Base-by-base conservation (phyloP, 1,140 invertebrate genomes). In the Drosophila oshimai region DNA sequence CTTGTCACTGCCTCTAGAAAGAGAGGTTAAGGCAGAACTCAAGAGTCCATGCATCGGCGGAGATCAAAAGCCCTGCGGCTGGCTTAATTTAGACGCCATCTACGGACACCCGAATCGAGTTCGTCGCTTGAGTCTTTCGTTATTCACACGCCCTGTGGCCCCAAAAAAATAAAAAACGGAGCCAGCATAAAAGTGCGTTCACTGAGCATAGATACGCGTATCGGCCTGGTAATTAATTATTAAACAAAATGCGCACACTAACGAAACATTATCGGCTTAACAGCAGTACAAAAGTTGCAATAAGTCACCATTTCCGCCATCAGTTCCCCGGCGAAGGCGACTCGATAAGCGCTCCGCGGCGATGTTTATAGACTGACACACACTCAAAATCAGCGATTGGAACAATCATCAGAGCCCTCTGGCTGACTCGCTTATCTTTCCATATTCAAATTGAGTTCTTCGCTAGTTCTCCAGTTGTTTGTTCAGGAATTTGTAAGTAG, bases 261-360 rank as follows among this genome's bases (percentile, higher is more conserved):
- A 28, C 22, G 41, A 28, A 31, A 18, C 15, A 39, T 34, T 65
- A 64, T 62, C 71, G 24, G 31, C 28, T 50, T 12, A n/a, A 18
- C 44, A 57, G 24, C 46, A 53, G 55, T 41, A 49, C 41, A 39
- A 64, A 37, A 55, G 47, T 67, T 51, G 67, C 76, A 81, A 87
- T 88, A 87, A 73, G 51, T 70, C 77, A 81, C 73, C 81, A 87
- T 70, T 87, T 87, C 81, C 81, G 81, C 83, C 83, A 74, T 87
- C 77, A 87, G 79, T 53, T 67, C 41, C 60, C 46, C 57, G 58
- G 41, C 42, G 12, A 46, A 29, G 29, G 22, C 29, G 24, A 9
- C 37, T 44, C 60, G 80, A 86, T 86, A 86, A 80, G 65, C 9
- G 31, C n/a, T 41, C 36, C 60, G 44, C 34, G 26, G 31, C 45